A percentile compares a stretch with the other conserved stretches of the same genome.
phyloP scores from a whole-genome alignment of 2,888 invertebrate species.

The Nomada lathburiana region DNA sequence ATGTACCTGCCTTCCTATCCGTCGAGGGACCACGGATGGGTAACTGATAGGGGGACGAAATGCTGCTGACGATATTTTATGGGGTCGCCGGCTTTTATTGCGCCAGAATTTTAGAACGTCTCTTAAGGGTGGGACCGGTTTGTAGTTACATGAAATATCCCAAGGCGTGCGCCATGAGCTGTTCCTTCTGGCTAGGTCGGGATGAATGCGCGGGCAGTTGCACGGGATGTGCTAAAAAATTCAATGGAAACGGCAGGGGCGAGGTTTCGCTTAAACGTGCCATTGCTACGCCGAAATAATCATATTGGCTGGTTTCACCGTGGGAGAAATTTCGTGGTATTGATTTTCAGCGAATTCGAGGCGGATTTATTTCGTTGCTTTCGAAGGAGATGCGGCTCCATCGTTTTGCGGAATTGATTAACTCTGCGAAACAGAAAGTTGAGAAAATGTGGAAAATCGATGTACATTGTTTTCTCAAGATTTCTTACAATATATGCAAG shows the following conservation, averaged over 20 bases:
- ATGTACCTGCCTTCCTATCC: conserved; percentile 64
- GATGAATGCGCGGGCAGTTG: background rate
- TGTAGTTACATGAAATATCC: conserved; percentile 56
- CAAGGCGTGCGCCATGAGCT: conserved; percentile 13
- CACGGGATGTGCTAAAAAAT: conserved; percentile 27
- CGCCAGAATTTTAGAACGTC: conserved; percentile 71
- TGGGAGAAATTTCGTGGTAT: background rate
- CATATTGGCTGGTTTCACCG: background rate
- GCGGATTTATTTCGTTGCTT: background rate
- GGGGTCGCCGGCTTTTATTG: conserved; percentile 67
- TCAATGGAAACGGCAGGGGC: background rate
- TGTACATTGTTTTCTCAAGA: too few relatives aligned
- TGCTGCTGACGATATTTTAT: conserved; percentile 67
- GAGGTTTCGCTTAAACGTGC: background rate
- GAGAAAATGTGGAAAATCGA: too few relatives aligned
- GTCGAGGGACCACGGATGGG: conserved; percentile 64
- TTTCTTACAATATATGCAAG: too few relatives aligned
- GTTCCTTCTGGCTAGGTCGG: background rate
- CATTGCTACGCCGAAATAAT: conserved; percentile 4
- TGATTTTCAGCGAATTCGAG: background rate
- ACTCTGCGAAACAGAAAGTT: too few relatives aligned
- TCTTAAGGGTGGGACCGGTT: conserved; percentile 67
- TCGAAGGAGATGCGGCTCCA: too few relatives aligned
- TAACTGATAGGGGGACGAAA: conserved; percentile 65
- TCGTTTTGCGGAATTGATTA: too few relatives aligned